Conservation (phyloP, 2,113 vertebrate genomes). For the Tachuris rubrigastra region DNA sequence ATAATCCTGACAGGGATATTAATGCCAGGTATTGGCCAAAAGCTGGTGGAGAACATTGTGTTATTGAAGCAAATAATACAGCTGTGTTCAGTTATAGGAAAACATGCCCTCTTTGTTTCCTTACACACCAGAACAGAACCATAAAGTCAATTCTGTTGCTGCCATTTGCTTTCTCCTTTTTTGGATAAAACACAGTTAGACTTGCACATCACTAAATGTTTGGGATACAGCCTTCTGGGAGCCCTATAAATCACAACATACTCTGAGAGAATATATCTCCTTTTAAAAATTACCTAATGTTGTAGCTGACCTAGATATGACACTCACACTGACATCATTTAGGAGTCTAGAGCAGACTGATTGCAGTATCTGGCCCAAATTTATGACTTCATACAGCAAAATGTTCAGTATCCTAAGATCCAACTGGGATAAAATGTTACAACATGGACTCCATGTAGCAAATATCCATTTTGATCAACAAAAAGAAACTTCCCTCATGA, state of each 20-base stretch:
- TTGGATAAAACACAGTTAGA: background rate
- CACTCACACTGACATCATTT: background rate
- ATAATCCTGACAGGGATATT: background rate
- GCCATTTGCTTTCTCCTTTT: background rate
- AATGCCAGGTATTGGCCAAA: background rate
- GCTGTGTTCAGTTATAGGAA: background rate
- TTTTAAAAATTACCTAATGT: background rate
- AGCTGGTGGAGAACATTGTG: background rate
- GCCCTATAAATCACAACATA: background rate
- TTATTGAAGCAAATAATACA: background rate
- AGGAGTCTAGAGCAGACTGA: background rate
- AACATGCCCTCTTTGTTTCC: background rate
- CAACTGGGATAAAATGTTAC: background rate
- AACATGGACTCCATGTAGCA: background rate
- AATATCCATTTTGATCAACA: background rate
- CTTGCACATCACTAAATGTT: background rate
- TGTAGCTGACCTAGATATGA: background rate
- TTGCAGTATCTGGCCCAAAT: background rate
- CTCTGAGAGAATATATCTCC: background rate
- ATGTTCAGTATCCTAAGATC: background rate
- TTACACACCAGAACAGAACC: background rate
- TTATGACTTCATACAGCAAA: background rate
- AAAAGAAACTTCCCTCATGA: background rate
- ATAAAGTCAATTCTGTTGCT: background rate
- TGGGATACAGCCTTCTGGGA: background rate